These are phyloP conservation scores for Phoenicopterus ruber DNA, from an alignment of 2,113 vertebrate genomes.

Conservation along the genomic window DNA sequence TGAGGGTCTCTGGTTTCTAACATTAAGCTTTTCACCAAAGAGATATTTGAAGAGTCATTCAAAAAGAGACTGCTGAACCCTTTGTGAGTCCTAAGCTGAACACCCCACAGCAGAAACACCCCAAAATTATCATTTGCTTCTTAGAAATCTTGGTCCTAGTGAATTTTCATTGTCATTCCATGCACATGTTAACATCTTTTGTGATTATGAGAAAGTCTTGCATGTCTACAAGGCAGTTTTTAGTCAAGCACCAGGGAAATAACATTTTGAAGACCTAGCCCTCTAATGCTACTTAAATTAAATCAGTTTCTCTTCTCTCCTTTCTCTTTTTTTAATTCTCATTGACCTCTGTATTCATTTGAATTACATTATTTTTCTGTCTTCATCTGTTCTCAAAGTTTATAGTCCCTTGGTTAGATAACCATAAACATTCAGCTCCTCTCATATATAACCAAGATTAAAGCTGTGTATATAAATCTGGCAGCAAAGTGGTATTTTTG, in stretches of 20 bases:
- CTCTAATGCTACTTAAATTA: slow-evolving; percentile 64
- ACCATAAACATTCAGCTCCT: slow-evolving; percentile 62
- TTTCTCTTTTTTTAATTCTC: slow-evolving; percentile 58
- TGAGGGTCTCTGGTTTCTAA: background rate
- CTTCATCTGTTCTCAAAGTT: slow-evolving; percentile 66
- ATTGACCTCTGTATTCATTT: slow-evolving; percentile 49
- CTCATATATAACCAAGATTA: slow-evolving; percentile 68
- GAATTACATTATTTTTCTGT: slow-evolving; percentile 64
- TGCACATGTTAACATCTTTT: background rate
- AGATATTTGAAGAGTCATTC: background rate
- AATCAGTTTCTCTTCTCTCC: slow-evolving; percentile 52
- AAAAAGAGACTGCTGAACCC: background rate
- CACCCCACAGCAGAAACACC: background rate
- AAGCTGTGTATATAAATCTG: slow-evolving; percentile 66
- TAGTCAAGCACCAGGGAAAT: slow-evolving; percentile 58
- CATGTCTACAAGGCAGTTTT: slow-evolving; percentile 42
- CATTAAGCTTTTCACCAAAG: background rate
- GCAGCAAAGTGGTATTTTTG: slow-evolving; percentile 55
- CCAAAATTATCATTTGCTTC: background rate
- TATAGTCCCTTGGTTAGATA: slow-evolving; percentile 68
- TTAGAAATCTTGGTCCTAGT: background rate
- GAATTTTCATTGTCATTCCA: slow-evolving; percentile 20
- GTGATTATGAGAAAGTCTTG: slow-evolving; percentile 31
- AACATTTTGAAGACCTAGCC: slow-evolving; percentile 54
- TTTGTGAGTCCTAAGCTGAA: background rate